A percentile compares a stretch with the other conserved stretches of the same genome.
Evolutionary conservation across 2,113 vertebrate genomes (phyloP).

Genomic region (Nymphicus hollandicus): DNA sequence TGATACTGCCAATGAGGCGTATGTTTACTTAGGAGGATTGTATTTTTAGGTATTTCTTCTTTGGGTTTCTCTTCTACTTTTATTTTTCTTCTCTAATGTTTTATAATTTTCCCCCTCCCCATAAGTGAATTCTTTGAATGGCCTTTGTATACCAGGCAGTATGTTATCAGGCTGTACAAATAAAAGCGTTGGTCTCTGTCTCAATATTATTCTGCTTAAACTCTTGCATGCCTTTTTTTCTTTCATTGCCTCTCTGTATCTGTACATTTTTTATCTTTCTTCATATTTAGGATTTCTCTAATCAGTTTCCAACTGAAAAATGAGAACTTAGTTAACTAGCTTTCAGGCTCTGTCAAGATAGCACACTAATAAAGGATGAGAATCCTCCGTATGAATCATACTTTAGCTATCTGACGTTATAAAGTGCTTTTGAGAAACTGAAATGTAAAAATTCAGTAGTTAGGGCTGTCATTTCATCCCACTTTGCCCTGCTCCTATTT

Average conservation of each 20-base stretch:
- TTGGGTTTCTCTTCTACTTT: neutral
- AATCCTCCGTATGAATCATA: constrained; percentile 31
- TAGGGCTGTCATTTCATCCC: neutral
- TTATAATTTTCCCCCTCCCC: neutral
- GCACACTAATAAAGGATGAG: neutral
- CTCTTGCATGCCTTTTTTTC: neutral
- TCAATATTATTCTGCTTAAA: neutral
- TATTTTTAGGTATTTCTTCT: neutral
- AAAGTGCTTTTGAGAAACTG: neutral
- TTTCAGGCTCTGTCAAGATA: neutral
- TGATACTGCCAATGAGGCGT: neutral
- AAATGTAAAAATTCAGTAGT: neutral
- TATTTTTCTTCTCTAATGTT: neutral
- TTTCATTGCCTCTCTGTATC: neutral
- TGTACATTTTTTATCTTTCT: neutral
- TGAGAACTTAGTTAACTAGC: neutral
- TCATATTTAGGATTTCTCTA: neutral
- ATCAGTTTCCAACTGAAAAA: neutral
- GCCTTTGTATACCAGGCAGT: neutral
- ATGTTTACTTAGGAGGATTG: neutral
- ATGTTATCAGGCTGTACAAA: neutral
- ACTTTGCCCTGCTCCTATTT: neutral
- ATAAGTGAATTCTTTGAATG: neutral
- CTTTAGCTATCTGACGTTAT: neutral
- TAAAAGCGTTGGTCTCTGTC: neutral